phyloP scores from a whole-genome alignment of 2,888 invertebrate species.

The Orchesellides sinensis region DNA sequence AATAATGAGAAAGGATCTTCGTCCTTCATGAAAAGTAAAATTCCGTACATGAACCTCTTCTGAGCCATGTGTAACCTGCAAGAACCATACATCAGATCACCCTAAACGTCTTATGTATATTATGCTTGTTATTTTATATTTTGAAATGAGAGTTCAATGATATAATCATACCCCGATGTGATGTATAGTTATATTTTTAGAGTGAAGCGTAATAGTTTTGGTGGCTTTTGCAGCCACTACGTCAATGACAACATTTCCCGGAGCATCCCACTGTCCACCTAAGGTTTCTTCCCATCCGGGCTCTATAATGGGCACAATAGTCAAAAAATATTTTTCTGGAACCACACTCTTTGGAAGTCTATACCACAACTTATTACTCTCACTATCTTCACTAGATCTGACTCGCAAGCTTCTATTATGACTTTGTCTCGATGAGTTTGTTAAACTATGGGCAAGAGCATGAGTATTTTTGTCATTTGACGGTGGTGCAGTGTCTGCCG shows the following conservation, averaged over 20 bases:
- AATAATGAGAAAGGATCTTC: slow-evolving; percentile 53
- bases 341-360: slow-evolving; percentile 32
- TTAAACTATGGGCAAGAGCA: neutral
- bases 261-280: slow-evolving; percentile 54
- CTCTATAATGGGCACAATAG: slow-evolving; percentile 52
- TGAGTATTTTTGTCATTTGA: neutral
- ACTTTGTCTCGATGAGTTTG: neutral
- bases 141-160: neutral
- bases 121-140: too few relatives aligned
- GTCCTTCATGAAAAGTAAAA: slow-evolving; percentile 2
- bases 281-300: slow-evolving; percentile 21
- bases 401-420: neutral
- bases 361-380: slow-evolving; percentile 9
- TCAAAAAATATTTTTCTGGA: slow-evolving; percentile 44
- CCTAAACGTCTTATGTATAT: too few relatives aligned
- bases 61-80: neutral
- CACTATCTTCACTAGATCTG: neutral
- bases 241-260: slow-evolving; percentile 40
- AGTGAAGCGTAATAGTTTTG: slow-evolving; percentile 37
- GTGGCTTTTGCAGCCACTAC: slow-evolving; percentile 8
- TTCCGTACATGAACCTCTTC: slow-evolving; percentile 14
- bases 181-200: slow-evolving; percentile 36
- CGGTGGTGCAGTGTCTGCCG: neutral
- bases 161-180: slow-evolving; percentile 3
- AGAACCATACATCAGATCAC: neutral